Evolutionary conservation across 1,140 invertebrate genomes (phyloP), one percentile per base, ranked within the genome.

Genomic region (Euura lappo): DNA sequence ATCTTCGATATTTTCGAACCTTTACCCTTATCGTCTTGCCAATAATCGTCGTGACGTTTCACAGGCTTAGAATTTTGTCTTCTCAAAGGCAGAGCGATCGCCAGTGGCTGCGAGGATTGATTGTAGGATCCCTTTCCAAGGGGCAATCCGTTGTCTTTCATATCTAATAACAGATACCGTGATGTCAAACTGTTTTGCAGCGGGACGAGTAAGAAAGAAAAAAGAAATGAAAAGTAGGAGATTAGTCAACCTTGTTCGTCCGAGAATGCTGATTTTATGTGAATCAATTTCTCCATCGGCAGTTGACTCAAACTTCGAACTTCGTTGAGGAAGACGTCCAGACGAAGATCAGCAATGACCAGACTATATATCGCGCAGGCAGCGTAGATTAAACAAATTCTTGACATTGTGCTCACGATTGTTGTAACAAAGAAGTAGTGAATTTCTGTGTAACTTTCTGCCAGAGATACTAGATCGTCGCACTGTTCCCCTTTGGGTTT

Each of bases 1-100:
- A 93, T 90, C 79, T 90, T 93, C 69, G 91, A 92, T 72, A 93
- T 85, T 86, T 85, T 88, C 78, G 80, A 78, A 77, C 78, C 88
- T 82, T 80, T 86, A 81, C 77, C 88, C 81, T 76, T 84, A 77
- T 79, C 86, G 71, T 83, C 83, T 78, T 79, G 83, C 76, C 80
- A 84, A 89, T 91, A 72, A 82, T 89, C 81, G 75, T 89, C 89
- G 79, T 90, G 86, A 80, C 89, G 72, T 73, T 74, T 86, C 74
- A 86, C 75, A 44, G 79, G 71, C 75, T 79, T 81, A 10, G 79
- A 82, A 6, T 60, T 76, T 72, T 42, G 74, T 70, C 69, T 78
- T 69, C 67, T 79, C 2, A 79, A 72, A 2, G 79, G 82, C 46
- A 79, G 68, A 1, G 76, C 77, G 64, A 75, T 72, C 4, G 80